Evolutionary conservation across 2,888 invertebrate genomes (phyloP), one percentile per base, ranked within the genome.

Genomic region (Ethmia dodecea): DNA sequence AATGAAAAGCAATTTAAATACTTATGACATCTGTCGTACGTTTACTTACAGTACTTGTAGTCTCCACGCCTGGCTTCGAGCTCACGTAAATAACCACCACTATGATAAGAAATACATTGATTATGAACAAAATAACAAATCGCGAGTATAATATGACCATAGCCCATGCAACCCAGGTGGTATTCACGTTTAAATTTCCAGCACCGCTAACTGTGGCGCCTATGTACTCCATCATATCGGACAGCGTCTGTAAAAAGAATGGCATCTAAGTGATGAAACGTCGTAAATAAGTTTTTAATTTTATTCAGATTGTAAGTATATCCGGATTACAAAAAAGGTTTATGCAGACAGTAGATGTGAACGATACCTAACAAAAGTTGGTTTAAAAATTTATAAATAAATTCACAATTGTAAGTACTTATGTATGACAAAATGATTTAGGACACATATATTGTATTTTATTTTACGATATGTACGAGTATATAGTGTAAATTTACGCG

Each of bases 71-170:
- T 10, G 48, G 46, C 40, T 52, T 49, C 8, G 58, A 33, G 31
- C 67, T 69, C 34, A 60, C 67, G 34, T 71, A 62, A 2, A 79
- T 55, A 3, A 75, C 60, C 9, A 76, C 58, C 8, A 55, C 36
- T 5, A 81, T 43, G 1, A 79, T 40, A 0, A 81, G 55, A 1
- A 64, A 28, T 0, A 88, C 47, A 40, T 89, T 89, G n/a, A 88
- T 35, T 6, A 86, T 13, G 61, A 88, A 86, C 15, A 88, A 57
- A 1, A 87, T 36, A 2, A 72, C 67, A 26, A 87, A 69, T 13
- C 88, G 74, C 0, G 80, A 77, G 48, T 84, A 87, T 2, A 88
- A 31, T 8, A 84, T 58, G 2, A 76, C 75, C 74, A 89, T 79
- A 5, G 79, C 44, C 59, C 88, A 73, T 0, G 88, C 55, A 0